phyloP scores from a whole-genome alignment of 2,797 vertebrate genomes.

The Helicolenus hilgendorfi region DNA sequence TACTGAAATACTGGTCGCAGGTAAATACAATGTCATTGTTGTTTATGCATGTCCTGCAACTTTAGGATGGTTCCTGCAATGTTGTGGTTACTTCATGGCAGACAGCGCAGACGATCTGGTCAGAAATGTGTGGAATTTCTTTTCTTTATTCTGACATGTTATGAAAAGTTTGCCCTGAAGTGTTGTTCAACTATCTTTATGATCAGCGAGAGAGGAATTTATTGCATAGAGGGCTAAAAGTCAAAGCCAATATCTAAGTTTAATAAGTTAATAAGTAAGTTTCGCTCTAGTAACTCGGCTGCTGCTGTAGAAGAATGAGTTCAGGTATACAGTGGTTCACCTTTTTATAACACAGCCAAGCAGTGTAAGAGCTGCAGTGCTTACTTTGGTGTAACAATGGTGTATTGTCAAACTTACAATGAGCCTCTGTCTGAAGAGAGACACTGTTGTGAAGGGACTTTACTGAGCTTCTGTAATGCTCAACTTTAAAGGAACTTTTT shows the following conservation, averaged over 20 bases:
- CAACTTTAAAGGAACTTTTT: background rate
- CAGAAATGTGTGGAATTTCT: background rate
- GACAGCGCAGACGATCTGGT: background rate
- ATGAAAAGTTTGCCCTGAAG: background rate
- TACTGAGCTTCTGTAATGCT: background rate
- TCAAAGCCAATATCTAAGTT: background rate
- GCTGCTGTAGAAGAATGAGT: background rate
- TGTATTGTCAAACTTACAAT: background rate
- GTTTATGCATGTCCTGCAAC: background rate
- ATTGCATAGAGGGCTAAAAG: slow-evolving; percentile 15
- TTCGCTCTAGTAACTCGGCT: background rate
- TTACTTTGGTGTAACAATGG: background rate
- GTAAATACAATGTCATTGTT: background rate
- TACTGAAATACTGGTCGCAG: background rate
- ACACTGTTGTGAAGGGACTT: background rate
- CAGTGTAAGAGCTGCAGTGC: background rate
- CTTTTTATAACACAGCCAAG: background rate
- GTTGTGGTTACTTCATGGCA: background rate
- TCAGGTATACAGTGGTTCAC: background rate
- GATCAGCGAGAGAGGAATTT: background rate
- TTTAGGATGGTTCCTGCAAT: background rate
- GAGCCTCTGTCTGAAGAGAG: background rate
- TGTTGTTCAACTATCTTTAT: background rate
- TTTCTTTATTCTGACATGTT: background rate
- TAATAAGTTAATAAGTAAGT: slow-evolving; percentile 49